Conservation (phyloP, 2,797 vertebrate genomes). For the Cetoscarus ocellatus region DNA sequence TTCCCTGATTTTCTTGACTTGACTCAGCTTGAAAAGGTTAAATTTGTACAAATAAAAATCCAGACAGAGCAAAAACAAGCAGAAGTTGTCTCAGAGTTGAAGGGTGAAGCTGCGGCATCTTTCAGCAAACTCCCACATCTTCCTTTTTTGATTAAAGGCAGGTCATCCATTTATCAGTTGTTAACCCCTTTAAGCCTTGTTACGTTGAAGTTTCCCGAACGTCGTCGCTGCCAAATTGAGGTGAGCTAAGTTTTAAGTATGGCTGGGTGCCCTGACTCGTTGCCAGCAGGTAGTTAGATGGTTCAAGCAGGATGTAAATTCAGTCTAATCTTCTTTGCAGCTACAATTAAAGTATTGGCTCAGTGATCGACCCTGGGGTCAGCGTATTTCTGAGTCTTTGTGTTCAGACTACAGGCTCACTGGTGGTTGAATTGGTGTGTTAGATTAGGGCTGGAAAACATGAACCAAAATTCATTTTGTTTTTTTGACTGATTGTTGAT, state of each 20-base stretch:
- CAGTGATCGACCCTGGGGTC: slow-evolving; percentile 7
- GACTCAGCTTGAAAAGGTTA: too few relatives aligned
- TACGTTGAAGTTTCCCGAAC: neutral
- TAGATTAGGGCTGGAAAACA: too few relatives aligned
- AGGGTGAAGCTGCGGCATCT: neutral
- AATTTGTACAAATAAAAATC: too few relatives aligned
- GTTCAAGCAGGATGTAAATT: slow-evolving; percentile 26
- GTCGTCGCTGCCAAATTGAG: neutral
- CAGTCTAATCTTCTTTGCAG: slow-evolving; percentile 44
- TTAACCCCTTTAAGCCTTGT: slow-evolving; percentile 3
- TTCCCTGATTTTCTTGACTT: too few relatives aligned
- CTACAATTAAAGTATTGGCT: slow-evolving; percentile 25
- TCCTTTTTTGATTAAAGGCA: neutral
- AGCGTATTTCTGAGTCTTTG: slow-evolving; percentile 16
- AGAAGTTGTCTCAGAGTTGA: too few relatives aligned
- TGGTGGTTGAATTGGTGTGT: neutral
- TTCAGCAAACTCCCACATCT: neutral
- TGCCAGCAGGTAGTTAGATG: slow-evolving; percentile 27
- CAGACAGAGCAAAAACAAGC: too few relatives aligned
- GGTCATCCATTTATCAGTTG: neutral
- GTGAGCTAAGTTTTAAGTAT: slow-evolving; percentile 1
- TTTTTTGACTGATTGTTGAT: too few relatives aligned
- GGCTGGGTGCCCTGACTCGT: slow-evolving; percentile 6
- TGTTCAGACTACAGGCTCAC: slow-evolving; percentile 18
- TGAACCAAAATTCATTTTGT: too few relatives aligned